Base-by-base conservation (phyloP, 2,888 invertebrate species). In the Trichogramma evanescens region DNA sequence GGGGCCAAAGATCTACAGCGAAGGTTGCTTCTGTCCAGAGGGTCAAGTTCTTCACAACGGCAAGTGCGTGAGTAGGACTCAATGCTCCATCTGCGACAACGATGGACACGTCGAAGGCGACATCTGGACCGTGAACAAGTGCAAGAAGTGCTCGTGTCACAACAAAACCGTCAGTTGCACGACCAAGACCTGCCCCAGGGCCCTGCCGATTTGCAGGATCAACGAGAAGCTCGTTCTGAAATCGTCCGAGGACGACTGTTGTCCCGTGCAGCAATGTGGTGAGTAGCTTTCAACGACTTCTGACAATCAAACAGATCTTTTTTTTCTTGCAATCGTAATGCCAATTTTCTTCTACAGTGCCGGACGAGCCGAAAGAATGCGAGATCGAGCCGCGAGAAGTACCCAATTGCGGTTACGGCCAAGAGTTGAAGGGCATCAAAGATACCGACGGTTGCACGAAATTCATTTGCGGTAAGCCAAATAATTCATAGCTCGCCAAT, bases 21-120 rank as follows among this genome's bases (percentile, higher is more conserved):
- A 93, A 71, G 93, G 93, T 1, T 95, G 95, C 77, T 91, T 88
- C 82, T 95, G 95, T 78, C 89, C 92, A 0, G 78, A 83, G 54
- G 89, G 88, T 53, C 70, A 86, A 81, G 86, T 89, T 0, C 80
- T 88, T 65, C 83, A 87, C 59, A 86, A 88, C 70, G 86, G 84
- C 62, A 86, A 84, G 5, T 95, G 94, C 70, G 84, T 93, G 1
- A 80, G 83, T 7, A 83, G 84, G 44, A 78, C 79, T 50, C 81
- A 85, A 67, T 89, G 90, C 75, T 82, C 84, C 69, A 84, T 87
- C 1, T 93, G 93, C 69, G 92, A 92, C 69, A 84, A 85, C 4
- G 84, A 85, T 53, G 86, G 86, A 40, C 89, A 89, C 71, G 83
- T 81, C 59, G 76, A 83, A 62, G 91, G 89, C 59, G 85, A 89